Evolutionary conservation across 2,888 invertebrate genomes (phyloP).

Genomic region (Mimachlamys varia): DNA sequence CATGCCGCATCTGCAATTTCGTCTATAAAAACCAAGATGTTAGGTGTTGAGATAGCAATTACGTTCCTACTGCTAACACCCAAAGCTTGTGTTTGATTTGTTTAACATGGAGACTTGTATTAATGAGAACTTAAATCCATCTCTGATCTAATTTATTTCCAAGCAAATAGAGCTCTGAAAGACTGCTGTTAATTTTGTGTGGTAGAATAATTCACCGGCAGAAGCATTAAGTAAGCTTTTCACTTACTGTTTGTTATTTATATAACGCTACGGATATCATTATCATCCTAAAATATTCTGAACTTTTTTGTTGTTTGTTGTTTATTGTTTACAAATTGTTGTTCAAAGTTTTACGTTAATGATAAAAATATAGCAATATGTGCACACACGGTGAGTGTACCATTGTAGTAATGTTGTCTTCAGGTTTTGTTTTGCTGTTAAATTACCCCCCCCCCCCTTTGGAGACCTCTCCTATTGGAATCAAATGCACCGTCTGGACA

Average conservation of each 20-base stretch:
- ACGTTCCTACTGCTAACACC: background rate
- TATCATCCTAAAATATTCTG: background rate
- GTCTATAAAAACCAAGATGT: background rate
- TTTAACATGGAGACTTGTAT: background rate
- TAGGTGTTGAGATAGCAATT: background rate
- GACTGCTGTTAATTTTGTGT: background rate
- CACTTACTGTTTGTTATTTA: background rate
- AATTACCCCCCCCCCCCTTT: no score
- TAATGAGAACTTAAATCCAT: background rate
- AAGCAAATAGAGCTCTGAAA: background rate
- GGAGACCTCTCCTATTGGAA: no score
- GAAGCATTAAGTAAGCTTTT: background rate
- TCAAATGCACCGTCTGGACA: no score
- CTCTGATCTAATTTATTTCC: constrained; percentile 3
- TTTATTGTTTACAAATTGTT: no score
- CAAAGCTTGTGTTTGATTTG: background rate
- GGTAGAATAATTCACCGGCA: background rate
- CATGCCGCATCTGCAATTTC: background rate
- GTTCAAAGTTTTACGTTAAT: no score
- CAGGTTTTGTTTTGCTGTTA: no score
- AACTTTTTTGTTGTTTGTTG: no score
- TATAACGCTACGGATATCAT: background rate
- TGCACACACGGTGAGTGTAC: no score
- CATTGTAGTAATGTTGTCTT: no score
- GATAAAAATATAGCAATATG: no score